Evolutionary conservation across 2,888 invertebrate species (phyloP).

Genomic region (Diarsia dahlii): DNA sequence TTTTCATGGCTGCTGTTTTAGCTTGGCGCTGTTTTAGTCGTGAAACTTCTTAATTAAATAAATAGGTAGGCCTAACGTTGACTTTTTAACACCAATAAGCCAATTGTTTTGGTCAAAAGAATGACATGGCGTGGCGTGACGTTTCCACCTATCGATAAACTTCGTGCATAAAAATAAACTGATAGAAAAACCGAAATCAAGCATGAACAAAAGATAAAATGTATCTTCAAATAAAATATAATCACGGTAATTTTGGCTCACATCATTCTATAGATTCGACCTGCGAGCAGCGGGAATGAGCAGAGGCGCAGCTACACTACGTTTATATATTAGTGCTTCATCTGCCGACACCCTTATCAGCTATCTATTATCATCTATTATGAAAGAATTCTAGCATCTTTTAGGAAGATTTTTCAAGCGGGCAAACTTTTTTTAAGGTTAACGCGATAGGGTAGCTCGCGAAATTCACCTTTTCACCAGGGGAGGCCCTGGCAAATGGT

Average conservation of each 20-base stretch:
- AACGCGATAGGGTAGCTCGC: not conserved
- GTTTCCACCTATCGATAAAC: not conserved
- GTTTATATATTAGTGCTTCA: not conserved
- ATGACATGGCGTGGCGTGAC: not conserved
- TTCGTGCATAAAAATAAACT: not conserved
- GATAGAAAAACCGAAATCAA: not conserved
- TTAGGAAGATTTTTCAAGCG: not conserved
- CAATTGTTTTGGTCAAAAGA: not conserved
- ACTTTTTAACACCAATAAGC: not conserved
- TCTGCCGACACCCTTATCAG: not conserved
- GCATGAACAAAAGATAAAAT: not conserved
- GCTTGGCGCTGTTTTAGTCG: not conserved
- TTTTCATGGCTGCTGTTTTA: not conserved
- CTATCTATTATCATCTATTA: not conserved
- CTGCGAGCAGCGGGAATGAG: conserved; percentile 14
- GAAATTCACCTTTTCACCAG: not conserved
- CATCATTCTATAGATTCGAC: conserved; percentile 1
- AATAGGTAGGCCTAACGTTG: not conserved
- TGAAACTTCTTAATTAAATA: not conserved
- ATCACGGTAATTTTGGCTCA: not conserved
- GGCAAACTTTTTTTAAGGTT: not conserved
- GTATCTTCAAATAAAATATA: not conserved
- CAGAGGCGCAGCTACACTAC: conserved; percentile 1
- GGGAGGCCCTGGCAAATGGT: not conserved
- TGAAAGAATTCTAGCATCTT: not conserved